Conservation (phyloP, 30 jellyfish, hydroid and myxozoan species). For the Aurelia aurita complex sp. Pacific region DNA sequence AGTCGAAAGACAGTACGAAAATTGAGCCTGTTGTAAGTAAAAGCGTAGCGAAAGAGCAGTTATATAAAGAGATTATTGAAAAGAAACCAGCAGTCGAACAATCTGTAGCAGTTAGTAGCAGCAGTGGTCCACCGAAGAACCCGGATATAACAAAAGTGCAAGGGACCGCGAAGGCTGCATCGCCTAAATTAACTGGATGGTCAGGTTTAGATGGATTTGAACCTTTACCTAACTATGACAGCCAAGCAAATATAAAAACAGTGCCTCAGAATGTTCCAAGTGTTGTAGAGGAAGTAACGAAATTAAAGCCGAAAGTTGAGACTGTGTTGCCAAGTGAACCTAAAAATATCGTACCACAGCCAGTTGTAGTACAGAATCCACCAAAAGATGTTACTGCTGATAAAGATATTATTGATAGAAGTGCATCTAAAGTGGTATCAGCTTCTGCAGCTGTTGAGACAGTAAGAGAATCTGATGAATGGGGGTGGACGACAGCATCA, state of each 20-base stretch:
- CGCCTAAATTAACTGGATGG: conserved; percentile 92
- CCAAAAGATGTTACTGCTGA: conserved; percentile 29
- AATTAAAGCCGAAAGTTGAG: conserved; percentile 3
- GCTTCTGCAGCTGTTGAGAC: too few relatives aligned
- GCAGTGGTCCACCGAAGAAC: conserved; percentile 20
- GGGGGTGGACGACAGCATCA: conserved; percentile 97
- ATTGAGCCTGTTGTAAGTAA: neutral
- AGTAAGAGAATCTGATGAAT: conserved; percentile 59
- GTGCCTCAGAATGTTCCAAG: conserved; percentile 15
- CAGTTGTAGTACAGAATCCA: neutral
- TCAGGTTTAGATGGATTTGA: conserved; percentile 95
- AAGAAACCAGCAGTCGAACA: conserved; percentile 6
- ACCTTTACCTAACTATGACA: conserved; percentile 52
- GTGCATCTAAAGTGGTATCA: neutral
- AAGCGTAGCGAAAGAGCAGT: conserved; percentile 22
- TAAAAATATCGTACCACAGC: neutral
- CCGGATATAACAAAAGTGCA: conserved; percentile 12
- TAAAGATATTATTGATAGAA: neutral
- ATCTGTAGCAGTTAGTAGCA: conserved; percentile 2
- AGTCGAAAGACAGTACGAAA: neutral
- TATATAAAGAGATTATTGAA: conserved; percentile 41
- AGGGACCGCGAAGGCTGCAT: conserved; percentile 27
- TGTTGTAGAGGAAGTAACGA: conserved; percentile 31
- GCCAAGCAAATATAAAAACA: neutral
- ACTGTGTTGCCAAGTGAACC: neutral